Evolutionary conservation across 2,113 vertebrate species (phyloP).

Genomic region (Cacatua alba): DNA sequence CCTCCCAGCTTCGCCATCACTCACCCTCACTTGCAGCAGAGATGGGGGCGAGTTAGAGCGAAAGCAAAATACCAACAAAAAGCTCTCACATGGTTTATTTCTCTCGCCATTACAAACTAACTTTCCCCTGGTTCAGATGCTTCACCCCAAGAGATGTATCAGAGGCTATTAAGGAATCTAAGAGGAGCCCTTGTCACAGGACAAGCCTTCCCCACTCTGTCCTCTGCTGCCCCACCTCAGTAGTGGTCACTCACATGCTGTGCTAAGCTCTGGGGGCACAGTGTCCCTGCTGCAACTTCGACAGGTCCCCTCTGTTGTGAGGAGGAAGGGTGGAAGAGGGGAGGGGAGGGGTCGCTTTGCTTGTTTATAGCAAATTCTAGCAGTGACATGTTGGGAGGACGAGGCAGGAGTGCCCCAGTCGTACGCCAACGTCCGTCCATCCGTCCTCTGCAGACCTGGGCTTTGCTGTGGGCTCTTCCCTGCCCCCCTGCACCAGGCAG

Average conservation of each 20-base stretch:
- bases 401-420: too few species aligned
- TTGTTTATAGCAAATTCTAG: too few species aligned
- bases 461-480: too few species aligned
- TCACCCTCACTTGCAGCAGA: not conserved
- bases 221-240: not conserved
- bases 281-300: not conserved
- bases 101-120: slow-evolving; percentile 20
- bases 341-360: too few species aligned
- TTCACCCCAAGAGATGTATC: not conserved
- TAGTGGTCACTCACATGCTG: not conserved
- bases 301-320: not conserved
- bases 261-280: not conserved
- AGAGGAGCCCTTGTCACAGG: not conserved
- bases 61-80: not conserved
- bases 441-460: too few species aligned
- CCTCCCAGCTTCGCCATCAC: not conserved
- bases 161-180: not conserved
- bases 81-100: slow-evolving; percentile 21
- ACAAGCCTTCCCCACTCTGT: not conserved
- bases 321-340: too few species aligned
- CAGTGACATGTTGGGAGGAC: too few species aligned
- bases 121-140: slow-evolving; percentile 28
- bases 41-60: not conserved
- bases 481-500: too few species aligned
- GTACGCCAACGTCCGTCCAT: too few species aligned